phyloP scores from a whole-genome alignment of 2,888 invertebrate genomes.

The Leptinotarsa haldemani region DNA sequence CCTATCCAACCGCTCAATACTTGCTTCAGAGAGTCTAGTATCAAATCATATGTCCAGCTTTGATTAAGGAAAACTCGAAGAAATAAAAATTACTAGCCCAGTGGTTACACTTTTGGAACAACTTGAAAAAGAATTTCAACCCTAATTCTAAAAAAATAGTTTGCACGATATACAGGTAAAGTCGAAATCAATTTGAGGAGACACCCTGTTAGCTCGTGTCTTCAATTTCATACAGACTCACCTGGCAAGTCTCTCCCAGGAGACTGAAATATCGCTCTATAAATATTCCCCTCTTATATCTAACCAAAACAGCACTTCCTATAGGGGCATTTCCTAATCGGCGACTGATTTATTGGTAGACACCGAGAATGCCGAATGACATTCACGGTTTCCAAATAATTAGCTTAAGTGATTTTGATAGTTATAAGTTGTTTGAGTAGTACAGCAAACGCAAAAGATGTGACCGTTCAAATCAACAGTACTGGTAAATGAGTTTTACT shows the following conservation, averaged over 20 bases:
- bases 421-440: background rate
- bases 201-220: constrained; percentile 3
- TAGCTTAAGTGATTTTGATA: constrained; percentile 18
- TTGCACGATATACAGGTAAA: background rate
- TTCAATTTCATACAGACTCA: background rate
- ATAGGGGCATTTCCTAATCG: constrained; percentile 23
- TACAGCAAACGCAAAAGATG: constrained; percentile 5
- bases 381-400: constrained; percentile 22
- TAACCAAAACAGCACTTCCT: constrained; percentile 18
- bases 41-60: too few relatives aligned
- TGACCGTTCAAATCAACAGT: constrained; percentile 13
- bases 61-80: too few relatives aligned
- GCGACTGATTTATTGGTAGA: constrained; percentile 24
- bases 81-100: too few relatives aligned
- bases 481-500: constrained; percentile 6
- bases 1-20: too few relatives aligned
- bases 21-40: too few relatives aligned
- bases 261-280: constrained; percentile 34
- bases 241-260: background rate
- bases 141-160: too few relatives aligned
- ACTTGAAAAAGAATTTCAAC: too few relatives aligned
- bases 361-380: constrained; percentile 14
- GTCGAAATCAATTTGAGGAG: background rate
- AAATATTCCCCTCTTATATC: constrained; percentile 24
- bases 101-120: too few relatives aligned